phyloP scores from a whole-genome alignment of 1,140 invertebrate species.

The Papilio dardanus region DNA sequence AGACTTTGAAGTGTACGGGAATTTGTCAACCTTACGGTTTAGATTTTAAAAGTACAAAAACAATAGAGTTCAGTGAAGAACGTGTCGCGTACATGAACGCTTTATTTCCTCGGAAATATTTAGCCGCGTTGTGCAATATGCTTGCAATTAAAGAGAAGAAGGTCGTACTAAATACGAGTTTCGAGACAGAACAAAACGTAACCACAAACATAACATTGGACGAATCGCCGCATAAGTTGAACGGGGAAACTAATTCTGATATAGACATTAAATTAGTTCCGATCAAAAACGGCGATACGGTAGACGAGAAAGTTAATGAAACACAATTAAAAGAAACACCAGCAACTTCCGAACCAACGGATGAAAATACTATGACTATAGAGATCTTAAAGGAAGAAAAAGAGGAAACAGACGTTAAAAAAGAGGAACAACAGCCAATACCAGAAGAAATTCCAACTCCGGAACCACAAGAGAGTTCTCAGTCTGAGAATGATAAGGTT shows the following conservation, averaged over 20 bases:
- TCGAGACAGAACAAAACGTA: constrained; percentile 78
- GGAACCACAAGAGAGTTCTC: constrained; percentile 53
- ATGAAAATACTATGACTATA: constrained; percentile 50
- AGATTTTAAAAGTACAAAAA: constrained; percentile 83
- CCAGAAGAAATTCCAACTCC: constrained; percentile 48
- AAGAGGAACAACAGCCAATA: constrained; percentile 51
- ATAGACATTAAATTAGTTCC: constrained; percentile 66
- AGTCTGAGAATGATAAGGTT: constrained; percentile 50
- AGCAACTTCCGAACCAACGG: constrained; percentile 55
- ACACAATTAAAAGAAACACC: constrained; percentile 60
- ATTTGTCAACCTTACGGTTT: constrained; percentile 84
- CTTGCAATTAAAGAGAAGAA: constrained; percentile 86
- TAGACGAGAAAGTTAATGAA: constrained; percentile 61
- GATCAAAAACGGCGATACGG: constrained; percentile 59
- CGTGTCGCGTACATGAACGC: constrained; percentile 82
- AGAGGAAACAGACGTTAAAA: constrained; percentile 53
- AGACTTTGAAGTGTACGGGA: constrained; percentile 82
- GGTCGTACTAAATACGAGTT: constrained; percentile 85
- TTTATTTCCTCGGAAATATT: constrained; percentile 85
- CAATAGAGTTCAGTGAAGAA: constrained; percentile 73
- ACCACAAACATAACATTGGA: constrained; percentile 80
- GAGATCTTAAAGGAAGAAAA: constrained; percentile 65
- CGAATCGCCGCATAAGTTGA: constrained; percentile 64
- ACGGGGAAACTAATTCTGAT: constrained; percentile 64
- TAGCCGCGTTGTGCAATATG: constrained; percentile 90